Evolutionary conservation across 2,797 vertebrate genomes (phyloP).

Genomic region (Oreochromis grahami): DNA sequence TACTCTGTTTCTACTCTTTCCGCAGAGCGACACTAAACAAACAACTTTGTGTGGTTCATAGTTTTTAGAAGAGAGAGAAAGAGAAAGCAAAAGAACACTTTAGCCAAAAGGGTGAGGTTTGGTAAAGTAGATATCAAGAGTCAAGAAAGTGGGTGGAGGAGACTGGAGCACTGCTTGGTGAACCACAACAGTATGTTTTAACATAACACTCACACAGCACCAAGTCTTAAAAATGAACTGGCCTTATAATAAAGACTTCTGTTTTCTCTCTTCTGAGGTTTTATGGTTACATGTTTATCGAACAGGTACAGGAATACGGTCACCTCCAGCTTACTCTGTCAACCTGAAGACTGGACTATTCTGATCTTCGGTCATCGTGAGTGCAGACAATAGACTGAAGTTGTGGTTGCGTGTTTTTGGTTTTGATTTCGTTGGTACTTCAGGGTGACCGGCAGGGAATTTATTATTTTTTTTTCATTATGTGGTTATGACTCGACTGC

Average conservation of each 20-base stretch:
- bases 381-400: neutral
- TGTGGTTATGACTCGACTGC: neutral
- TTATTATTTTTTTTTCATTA: neutral
- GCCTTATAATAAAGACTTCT: constrained; percentile 20
- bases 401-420: neutral
- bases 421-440: neutral
- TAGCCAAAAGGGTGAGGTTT: constrained; percentile 17
- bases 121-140: constrained; percentile 43
- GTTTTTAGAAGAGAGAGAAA: neutral
- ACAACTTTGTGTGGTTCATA: neutral
- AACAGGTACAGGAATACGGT: neutral
- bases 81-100: constrained; percentile 24
- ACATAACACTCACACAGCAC: constrained; percentile 47
- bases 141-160: constrained; percentile 12
- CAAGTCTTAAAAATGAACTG: constrained; percentile 21
- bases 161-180: constrained; percentile 36
- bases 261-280: neutral
- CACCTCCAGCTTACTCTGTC: neutral
- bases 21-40: neutral
- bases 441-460: neutral
- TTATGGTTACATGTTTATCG: neutral
- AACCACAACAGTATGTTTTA: constrained; percentile 38
- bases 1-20: neutral
- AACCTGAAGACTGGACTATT: neutral
- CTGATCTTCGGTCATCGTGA: neutral